phyloP scores from a whole-genome alignment of 2,797 vertebrate species.

The Peromyscus attwateri region DNA sequence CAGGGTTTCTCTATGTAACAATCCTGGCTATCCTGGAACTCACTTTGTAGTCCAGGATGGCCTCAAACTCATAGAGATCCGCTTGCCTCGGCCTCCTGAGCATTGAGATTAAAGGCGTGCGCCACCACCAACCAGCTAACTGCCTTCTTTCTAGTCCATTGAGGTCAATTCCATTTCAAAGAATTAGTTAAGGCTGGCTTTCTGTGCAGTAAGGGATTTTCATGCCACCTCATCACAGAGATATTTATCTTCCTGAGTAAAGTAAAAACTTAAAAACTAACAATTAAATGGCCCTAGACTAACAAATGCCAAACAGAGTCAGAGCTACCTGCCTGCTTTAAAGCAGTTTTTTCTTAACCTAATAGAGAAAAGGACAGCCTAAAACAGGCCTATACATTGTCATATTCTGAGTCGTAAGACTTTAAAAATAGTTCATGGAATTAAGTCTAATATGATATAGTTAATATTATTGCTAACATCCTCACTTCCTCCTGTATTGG shows the following conservation, averaged over 20 bases:
- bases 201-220: conserved; percentile 55
- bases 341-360: not conserved
- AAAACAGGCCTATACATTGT: not conserved
- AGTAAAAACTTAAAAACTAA: conserved; percentile 53
- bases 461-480: not conserved
- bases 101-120: not conserved
- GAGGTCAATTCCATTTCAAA: conserved; percentile 55
- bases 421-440: conserved; percentile 35
- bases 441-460: not conserved
- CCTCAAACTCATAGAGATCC: not conserved
- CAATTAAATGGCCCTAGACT: not conserved
- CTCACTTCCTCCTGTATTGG: not conserved
- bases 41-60: not conserved
- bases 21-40: not conserved
- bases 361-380: not conserved
- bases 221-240: conserved; percentile 57
- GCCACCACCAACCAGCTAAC: not conserved
- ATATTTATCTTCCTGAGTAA: conserved; percentile 76
- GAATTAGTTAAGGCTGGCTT: conserved; percentile 49
- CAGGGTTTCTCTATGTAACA: not conserved
- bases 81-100: not conserved
- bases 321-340: conserved; percentile 17
- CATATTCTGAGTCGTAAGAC: not conserved
- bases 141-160: conserved; percentile 17
- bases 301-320: not conserved